These are phyloP conservation scores for Xanthia icteritia DNA, from an alignment of 2,888 invertebrate species.

Conservation along the genomic window DNA sequence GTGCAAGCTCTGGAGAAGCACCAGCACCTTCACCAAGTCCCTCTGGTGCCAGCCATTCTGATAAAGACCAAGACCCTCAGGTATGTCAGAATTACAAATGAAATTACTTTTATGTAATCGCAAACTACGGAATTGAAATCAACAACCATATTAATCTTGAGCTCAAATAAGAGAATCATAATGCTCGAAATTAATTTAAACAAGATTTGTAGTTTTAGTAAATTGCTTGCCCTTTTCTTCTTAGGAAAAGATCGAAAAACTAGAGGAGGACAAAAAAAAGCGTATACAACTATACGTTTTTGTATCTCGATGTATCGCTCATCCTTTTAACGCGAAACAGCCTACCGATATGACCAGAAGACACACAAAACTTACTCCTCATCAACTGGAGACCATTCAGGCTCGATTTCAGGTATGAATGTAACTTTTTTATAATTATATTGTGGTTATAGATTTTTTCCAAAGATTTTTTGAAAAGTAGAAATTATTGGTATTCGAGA, in stretches of 20 bases:
- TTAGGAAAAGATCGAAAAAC: constrained; percentile 97
- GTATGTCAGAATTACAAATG: constrained; percentile 77
- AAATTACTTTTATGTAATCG: constrained; percentile 6
- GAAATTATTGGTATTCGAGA: neutral
- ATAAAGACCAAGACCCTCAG: constrained; percentile 96
- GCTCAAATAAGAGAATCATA: constrained; percentile 13
- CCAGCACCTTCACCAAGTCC: constrained; percentile 93
- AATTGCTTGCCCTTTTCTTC: constrained; percentile 25
- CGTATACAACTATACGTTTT: constrained; percentile 99
- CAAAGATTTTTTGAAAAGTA: too few species aligned
- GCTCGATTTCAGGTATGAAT: constrained; percentile 96
- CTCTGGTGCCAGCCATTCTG: constrained; percentile 97
- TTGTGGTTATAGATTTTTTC: neutral
- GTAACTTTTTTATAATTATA: neutral
- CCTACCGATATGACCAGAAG: constrained; percentile 99
- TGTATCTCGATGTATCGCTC: constrained; percentile 98
- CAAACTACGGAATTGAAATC: constrained; percentile 1
- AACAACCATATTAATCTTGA: constrained; percentile 28
- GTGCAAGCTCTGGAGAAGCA: constrained; percentile 87
- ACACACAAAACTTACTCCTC: constrained; percentile 98
- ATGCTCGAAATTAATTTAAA: neutral
- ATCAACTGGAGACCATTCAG: constrained; percentile 98
- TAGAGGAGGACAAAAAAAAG: constrained; percentile 98
- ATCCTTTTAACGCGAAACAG: constrained; percentile 99
- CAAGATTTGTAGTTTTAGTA: constrained; percentile 26